Evolutionary conservation across 1,140 invertebrate genomes (phyloP).

Genomic region (Calephelis virginiensis): DNA sequence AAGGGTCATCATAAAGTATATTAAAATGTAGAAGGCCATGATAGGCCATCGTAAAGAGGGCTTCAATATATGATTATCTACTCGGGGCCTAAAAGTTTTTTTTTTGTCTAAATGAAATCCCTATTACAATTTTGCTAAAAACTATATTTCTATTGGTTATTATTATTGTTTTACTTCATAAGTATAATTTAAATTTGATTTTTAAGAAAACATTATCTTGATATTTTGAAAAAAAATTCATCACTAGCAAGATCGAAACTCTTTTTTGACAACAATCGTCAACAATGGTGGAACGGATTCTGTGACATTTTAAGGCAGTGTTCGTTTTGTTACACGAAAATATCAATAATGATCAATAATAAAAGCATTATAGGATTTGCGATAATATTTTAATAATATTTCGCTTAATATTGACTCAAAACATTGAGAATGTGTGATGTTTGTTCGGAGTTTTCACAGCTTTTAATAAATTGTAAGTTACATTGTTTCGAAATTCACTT

Average conservation of each 20-base stretch:
- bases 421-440: slow-evolving; percentile 86
- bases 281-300: slow-evolving; percentile 76
- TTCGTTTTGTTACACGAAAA: slow-evolving; percentile 74
- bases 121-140: too few species aligned
- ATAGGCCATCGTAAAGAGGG: too few species aligned
- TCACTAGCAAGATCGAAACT: slow-evolving; percentile 45
- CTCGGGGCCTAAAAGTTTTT: too few species aligned
- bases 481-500: slow-evolving; percentile 71
- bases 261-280: slow-evolving; percentile 74
- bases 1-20: too few species aligned
- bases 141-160: too few species aligned
- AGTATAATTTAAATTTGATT: too few species aligned
- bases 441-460: slow-evolving; percentile 88
- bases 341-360: slow-evolving; percentile 76
- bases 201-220: too few species aligned
- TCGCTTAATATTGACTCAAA: slow-evolving; percentile 57
- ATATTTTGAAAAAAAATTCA: too few species aligned
- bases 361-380: slow-evolving; percentile 52
- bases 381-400: slow-evolving; percentile 72
- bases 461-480: slow-evolving; percentile 87
- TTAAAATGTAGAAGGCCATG: too few species aligned
- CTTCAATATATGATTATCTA: too few species aligned
- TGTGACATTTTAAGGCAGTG: slow-evolving; percentile 69
- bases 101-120: too few species aligned
- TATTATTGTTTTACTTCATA: too few species aligned